Conservation (phyloP, 2,888 invertebrate species). For the Cataglyphis livida region DNA sequence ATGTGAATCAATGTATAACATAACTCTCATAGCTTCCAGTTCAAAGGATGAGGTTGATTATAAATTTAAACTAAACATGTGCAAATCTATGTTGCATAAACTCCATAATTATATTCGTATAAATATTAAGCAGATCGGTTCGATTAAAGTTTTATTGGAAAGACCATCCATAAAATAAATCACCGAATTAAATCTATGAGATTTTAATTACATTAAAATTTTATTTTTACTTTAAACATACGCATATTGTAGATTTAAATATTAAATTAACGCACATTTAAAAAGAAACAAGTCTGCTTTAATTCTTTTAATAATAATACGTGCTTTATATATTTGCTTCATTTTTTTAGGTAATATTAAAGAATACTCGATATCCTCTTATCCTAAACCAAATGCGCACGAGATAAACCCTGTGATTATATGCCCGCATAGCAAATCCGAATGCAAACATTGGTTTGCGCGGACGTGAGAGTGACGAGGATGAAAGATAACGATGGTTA, state of each 20-base stretch:
- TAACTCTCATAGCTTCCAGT: conserved; percentile 15
- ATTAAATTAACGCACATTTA: background rate
- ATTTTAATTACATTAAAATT: background rate
- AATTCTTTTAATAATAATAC: conserved; percentile 9
- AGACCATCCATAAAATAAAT: conserved; percentile 3
- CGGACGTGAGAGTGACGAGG: conserved; percentile 42
- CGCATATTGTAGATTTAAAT: background rate
- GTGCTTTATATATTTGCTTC: background rate
- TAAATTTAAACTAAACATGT: conserved; percentile 27
- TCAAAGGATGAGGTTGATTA: conserved; percentile 10
- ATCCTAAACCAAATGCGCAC: conserved; percentile 21
- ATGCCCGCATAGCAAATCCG: conserved; percentile 36
- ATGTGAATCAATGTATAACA: conserved; percentile 22
- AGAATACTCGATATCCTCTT: conserved; percentile 44
- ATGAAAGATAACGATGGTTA: conserved; percentile 45
- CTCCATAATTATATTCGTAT: conserved; percentile 14
- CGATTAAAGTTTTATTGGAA: background rate
- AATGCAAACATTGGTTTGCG: conserved; percentile 35
- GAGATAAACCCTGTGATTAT: conserved; percentile 32
- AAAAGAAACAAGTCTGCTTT: background rate
- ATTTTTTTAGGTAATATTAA: background rate
- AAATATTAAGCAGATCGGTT: conserved; percentile 27
- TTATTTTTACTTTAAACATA: background rate
- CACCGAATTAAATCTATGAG: background rate
- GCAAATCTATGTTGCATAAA: conserved; percentile 29